phyloP scores from a whole-genome alignment of 1,140 invertebrate genomes.

The Bombus haemorrhoidalis region DNA sequence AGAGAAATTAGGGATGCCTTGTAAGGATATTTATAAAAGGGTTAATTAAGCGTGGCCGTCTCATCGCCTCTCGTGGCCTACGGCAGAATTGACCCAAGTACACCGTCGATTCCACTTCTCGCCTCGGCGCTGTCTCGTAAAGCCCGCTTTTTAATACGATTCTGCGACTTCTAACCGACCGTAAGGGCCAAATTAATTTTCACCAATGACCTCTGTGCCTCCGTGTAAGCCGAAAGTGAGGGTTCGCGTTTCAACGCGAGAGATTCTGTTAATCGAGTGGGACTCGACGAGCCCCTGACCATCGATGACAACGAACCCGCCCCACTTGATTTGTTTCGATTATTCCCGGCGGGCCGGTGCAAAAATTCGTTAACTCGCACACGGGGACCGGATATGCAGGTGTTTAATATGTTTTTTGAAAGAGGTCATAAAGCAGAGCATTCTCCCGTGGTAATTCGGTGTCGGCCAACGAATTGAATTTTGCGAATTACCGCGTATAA shows the following conservation, averaged over 20 bases:
- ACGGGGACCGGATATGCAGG: not conserved
- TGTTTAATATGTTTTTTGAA: not conserved
- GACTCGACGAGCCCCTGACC: not conserved
- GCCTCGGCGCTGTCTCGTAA: conserved; percentile 30
- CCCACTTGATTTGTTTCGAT: not conserved
- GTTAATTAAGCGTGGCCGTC: conserved; percentile 73
- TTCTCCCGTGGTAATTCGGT: not conserved
- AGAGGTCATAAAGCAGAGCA: not conserved
- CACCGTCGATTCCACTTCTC: conserved; percentile 23
- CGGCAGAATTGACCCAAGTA: conserved; percentile 24
- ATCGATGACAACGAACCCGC: not conserved
- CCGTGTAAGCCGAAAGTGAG: not conserved
- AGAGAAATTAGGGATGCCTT: conserved; percentile 75
- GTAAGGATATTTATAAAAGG: conserved; percentile 77
- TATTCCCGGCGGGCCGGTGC: not conserved
- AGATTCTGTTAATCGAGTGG: not conserved
- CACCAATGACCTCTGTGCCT: not conserved
- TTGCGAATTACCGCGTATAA: not conserved
- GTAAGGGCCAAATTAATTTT: conserved; percentile 5
- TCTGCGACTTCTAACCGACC: conserved; percentile 26
- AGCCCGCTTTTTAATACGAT: conserved; percentile 43
- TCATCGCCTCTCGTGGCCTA: conserved; percentile 42
- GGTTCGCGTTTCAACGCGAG: not conserved
- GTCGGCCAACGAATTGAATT: not conserved
- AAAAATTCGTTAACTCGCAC: not conserved